Evolutionary conservation across 2,113 vertebrate genomes (phyloP).

Genomic region (Gallinago paraguaiae): DNA sequence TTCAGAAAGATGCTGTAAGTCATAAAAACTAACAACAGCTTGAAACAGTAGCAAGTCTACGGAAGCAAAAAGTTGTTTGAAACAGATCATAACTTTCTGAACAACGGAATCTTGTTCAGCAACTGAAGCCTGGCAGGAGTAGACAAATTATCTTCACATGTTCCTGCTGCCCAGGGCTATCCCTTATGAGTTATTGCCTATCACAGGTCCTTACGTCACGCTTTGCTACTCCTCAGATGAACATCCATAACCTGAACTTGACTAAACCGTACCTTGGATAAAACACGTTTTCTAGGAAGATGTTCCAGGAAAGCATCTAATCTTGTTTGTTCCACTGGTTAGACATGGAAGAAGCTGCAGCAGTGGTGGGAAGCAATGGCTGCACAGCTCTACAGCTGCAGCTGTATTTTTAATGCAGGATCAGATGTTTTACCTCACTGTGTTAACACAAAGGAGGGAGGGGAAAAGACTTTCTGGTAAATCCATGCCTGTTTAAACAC

Average conservation of each 20-base stretch:
- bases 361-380: background rate
- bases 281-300: background rate
- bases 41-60: background rate
- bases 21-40: background rate
- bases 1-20: background rate
- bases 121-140: background rate
- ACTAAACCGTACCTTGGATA: background rate
- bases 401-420: background rate
- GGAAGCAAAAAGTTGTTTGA: background rate
- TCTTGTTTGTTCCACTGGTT: background rate
- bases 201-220: background rate
- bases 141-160: background rate
- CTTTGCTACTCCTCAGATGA: background rate
- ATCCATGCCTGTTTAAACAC: background rate
- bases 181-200: background rate
- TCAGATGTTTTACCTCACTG: background rate
- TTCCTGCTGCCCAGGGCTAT: background rate
- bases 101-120: background rate
- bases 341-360: background rate
- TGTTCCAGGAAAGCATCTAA: background rate
- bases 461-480: background rate
- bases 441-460: background rate
- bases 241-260: accelerated
- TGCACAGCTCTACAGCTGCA: background rate
- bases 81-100: background rate